Percentiles rank a stretch among this genome's conserved stretches.
Evolutionary conservation across 2,113 vertebrate species (phyloP).

Genomic region (Mohoua ochrocephala): DNA sequence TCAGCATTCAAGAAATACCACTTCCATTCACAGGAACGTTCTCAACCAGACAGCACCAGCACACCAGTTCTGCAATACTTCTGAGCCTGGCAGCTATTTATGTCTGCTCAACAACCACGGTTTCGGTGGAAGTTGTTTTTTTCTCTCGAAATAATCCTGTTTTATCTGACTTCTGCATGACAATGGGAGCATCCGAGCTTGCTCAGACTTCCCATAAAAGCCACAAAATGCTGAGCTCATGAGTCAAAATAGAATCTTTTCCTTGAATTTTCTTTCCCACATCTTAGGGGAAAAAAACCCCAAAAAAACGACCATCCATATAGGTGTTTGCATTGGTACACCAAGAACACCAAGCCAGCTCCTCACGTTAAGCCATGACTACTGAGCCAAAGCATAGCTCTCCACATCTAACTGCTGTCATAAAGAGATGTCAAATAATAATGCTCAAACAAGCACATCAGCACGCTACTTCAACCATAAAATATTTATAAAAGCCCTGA

Average conservation of each 20-base stretch:
- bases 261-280: background rate
- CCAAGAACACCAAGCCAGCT: background rate
- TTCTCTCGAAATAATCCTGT: background rate
- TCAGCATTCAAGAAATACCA: constrained; percentile 58
- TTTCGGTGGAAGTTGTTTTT: constrained; percentile 6
- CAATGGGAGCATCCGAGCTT: background rate
- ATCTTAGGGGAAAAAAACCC: background rate
- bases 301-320: background rate
- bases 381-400: background rate
- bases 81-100: constrained; percentile 28
- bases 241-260: background rate
- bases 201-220: constrained; percentile 37
- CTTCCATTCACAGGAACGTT: constrained; percentile 36
- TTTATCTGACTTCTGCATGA: constrained; percentile 34
- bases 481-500: constrained; percentile 31
- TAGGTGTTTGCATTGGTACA: background rate
- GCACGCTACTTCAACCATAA: background rate
- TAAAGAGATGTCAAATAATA: constrained; percentile 15
- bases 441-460: constrained; percentile 1
- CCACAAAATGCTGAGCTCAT: constrained; percentile 17
- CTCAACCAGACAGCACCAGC: constrained; percentile 17
- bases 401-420: background rate
- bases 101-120: background rate
- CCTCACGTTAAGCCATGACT: background rate
- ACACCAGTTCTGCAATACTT: constrained; percentile 23